Percentiles rank a stretch among this genome's conserved stretches.
Evolutionary conservation across 1,140 invertebrate genomes (phyloP).

Genomic region (Dendroctonus ponderosae): DNA sequence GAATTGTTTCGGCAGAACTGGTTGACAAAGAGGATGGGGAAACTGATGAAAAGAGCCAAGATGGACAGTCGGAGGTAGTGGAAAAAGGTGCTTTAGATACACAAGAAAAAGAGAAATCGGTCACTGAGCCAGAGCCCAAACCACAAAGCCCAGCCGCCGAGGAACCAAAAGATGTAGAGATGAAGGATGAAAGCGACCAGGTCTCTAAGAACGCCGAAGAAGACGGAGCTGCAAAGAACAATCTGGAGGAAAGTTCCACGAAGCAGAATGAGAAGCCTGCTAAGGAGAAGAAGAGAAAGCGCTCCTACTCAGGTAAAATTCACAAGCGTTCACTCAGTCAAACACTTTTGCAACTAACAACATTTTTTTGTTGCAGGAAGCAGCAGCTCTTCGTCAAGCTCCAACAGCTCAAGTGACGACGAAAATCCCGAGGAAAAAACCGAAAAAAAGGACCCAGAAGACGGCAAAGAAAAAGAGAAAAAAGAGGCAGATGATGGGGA

Average conservation of each 20-base stretch:
- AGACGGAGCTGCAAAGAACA: constrained; percentile 35
- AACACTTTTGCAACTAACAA: no score
- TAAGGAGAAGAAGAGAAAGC: constrained; percentile 46
- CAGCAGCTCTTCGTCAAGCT: constrained; percentile 49
- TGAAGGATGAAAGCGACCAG: no score
- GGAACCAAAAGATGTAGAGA: constrained; percentile 36
- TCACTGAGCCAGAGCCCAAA: constrained; percentile 40
- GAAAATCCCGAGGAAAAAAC: constrained; percentile 37
- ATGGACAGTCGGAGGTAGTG: constrained; percentile 39
- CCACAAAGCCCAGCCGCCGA: constrained; percentile 48
- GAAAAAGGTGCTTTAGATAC: constrained; percentile 41
- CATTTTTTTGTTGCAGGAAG: constrained; percentile 18
- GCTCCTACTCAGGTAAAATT: constrained; percentile 43
- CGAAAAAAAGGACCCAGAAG: constrained; percentile 37
- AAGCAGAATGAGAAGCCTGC: constrained; percentile 39
- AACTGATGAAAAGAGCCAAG: constrained; percentile 40
- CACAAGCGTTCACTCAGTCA: no score
- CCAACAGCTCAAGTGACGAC: constrained; percentile 45
- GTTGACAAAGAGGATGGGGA: constrained; percentile 43
- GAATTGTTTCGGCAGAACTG: not conserved
- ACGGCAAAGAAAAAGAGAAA: constrained; percentile 37
- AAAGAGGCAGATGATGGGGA: constrained; percentile 33
- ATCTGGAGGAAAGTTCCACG: constrained; percentile 19
- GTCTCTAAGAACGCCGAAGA: constrained; percentile 9
- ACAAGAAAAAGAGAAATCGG: constrained; percentile 24